Evolutionary conservation across 2,797 vertebrate genomes (phyloP).

Genomic region (Lateolabrax maculatus): DNA sequence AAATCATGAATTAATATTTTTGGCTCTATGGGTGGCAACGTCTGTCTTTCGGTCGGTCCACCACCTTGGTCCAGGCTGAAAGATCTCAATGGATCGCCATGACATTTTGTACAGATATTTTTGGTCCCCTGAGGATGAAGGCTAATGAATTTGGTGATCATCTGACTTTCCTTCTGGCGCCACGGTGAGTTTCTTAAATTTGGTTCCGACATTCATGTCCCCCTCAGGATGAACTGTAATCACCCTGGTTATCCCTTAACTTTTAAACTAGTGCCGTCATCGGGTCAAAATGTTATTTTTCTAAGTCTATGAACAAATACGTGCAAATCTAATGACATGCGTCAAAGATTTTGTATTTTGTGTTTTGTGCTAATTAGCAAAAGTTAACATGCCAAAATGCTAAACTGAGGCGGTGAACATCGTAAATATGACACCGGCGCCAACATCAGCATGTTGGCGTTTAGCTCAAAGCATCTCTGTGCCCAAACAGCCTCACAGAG

Average conservation of each 20-base stretch:
- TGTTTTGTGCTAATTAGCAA: neutral
- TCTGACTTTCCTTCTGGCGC: neutral
- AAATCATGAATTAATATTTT: slow-evolving; percentile 12
- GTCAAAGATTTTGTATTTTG: no score
- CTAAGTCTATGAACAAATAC: neutral
- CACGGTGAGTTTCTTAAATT: neutral
- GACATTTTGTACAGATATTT: neutral
- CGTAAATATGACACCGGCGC: neutral
- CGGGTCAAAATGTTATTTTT: neutral
- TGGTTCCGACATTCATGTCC: neutral
- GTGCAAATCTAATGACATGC: neutral
- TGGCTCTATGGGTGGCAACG: neutral
- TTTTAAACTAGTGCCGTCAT: neutral
- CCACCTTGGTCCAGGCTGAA: neutral
- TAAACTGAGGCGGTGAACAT: neutral
- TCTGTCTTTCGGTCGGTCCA: neutral
- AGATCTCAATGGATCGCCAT: neutral
- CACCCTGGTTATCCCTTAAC: neutral
- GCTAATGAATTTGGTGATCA: neutral
- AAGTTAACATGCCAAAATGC: neutral
- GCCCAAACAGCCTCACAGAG: neutral
- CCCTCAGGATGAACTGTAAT: neutral
- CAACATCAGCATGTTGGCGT: neutral
- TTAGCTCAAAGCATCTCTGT: neutral
- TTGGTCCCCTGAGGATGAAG: neutral